These are phyloP conservation scores for Gobio occitaniae DNA, from an alignment of 2,797 vertebrate species.

Conservation along the genomic window DNA sequence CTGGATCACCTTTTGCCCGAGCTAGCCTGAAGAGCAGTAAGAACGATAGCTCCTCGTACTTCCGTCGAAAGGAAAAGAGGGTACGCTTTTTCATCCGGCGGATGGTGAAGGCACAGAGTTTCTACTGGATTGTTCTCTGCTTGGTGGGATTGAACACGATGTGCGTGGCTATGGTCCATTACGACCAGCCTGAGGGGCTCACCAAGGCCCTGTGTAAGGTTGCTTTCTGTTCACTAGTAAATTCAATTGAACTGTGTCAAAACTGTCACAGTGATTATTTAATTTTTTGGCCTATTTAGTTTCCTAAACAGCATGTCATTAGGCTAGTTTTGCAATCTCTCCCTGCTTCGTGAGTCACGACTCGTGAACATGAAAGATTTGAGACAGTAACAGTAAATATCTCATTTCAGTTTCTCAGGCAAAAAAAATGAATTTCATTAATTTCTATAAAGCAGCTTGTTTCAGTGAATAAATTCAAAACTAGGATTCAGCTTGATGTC, in stretches of 20 bases:
- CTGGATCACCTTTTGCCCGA: constrained; percentile 92
- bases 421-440: background rate
- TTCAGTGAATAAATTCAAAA: background rate
- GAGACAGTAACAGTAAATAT: background rate
- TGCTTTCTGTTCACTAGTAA: background rate
- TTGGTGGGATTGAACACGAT: constrained; percentile 96
- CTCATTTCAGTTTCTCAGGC: background rate
- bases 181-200: constrained; percentile 91
- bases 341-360: background rate
- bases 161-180: constrained; percentile 96
- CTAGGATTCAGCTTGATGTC: background rate
- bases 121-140: constrained; percentile 96
- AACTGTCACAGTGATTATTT: background rate
- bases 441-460: background rate
- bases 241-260: background rate
- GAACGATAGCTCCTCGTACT: constrained; percentile 91
- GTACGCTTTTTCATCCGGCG: constrained; percentile 94
- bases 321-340: background rate
- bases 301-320: background rate
- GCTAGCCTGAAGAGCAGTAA: constrained; percentile 92
- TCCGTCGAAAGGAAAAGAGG: constrained; percentile 95
- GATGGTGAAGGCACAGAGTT: constrained; percentile 97
- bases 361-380: background rate
- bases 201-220: constrained; percentile 89
- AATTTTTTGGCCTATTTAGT: background rate